Base-by-base conservation (phyloP, 1,140 invertebrate genomes). In the Drosophila oshimai region DNA sequence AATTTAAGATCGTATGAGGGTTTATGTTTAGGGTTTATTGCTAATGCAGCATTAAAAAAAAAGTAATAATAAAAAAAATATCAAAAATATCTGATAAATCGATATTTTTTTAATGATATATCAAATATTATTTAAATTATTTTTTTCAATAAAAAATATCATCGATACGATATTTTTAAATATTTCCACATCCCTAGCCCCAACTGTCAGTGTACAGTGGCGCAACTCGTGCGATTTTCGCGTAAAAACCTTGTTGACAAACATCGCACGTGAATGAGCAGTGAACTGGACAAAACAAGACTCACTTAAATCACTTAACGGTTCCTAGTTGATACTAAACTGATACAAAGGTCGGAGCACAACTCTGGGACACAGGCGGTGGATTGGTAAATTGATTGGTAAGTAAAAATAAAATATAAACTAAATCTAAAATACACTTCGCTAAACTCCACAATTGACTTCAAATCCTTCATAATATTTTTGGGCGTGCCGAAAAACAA, bases 171-270 rank as follows among this genome's bases (percentile, higher is more conserved):
- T n/a, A n/a, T n/a, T n/a, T n/a, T n/a, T n/a, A n/a, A n/a, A n/a
- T n/a, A n/a, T n/a, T n/a, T n/a, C n/a, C n/a, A n/a, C n/a, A n/a
- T n/a, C n/a, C n/a, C n/a, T n/a, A n/a, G n/a, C n/a, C n/a, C n/a
- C n/a, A 77, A 74, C 58, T 87, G 81, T 88, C 81, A 81, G 73
- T 72, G 46, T 18, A 87, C 81, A 87, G 81, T 87, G 83, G 81
- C 47, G 10, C 44, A 46, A 81, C 54, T 57, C 44, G 34, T 6
- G 24, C 24, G 49, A 51, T 47, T 61, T 37, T 28, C n/a, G 6
- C 10, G 9, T 34, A 67, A 50, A 49, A 68, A 44, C 36, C 15
- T 12, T 20, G 31, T 71, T 24, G 36, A 26, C 37, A 34, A 70
- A 58, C 44, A 42, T n/a, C n/a, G 5, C 22, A 61, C 54, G 55